Evolutionary conservation across 2,113 vertebrate species (phyloP).

Genomic region (Furnarius figulus): DNA sequence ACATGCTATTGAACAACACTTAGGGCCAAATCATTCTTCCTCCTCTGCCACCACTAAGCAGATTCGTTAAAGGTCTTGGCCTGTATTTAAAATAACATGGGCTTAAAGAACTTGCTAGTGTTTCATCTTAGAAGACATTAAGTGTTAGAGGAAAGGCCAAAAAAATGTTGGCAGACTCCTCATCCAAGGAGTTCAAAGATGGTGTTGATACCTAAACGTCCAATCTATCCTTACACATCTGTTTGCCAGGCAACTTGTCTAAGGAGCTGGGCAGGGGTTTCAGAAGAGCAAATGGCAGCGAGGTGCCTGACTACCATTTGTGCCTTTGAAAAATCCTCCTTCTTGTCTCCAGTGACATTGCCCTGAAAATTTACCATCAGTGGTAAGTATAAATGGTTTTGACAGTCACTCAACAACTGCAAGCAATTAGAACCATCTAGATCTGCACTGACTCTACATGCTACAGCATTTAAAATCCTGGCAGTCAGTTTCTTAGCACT

Average conservation of each 20-base stretch:
- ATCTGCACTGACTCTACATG: background rate
- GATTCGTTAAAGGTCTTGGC: conserved; percentile 75
- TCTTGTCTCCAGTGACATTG: background rate
- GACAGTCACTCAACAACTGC: conserved; percentile 38
- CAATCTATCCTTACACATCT: conserved; percentile 39
- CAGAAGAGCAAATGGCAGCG: conserved; percentile 13
- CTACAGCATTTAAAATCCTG: background rate
- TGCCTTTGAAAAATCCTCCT: conserved; percentile 49
- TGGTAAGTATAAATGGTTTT: conserved; percentile 27
- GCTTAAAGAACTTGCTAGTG: conserved; percentile 71
- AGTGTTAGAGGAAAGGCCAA: conserved; percentile 39
- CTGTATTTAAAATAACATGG: conserved; percentile 77
- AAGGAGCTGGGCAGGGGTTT: background rate
- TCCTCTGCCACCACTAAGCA: conserved; percentile 73
- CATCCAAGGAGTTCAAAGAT: conserved; percentile 71
- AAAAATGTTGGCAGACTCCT: conserved; percentile 65
- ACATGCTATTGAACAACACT: conserved; percentile 76
- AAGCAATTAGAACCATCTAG: conserved; percentile 56
- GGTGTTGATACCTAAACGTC: conserved; percentile 53
- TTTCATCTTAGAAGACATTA: conserved; percentile 73
- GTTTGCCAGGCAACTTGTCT: conserved; percentile 37
- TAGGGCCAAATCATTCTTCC: conserved; percentile 76
- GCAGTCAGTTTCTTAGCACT: conserved; percentile 31
- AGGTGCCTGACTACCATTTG: conserved; percentile 31
- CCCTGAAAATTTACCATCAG: background rate